A percentile compares a stretch with the other conserved stretches of the same genome.
phyloP scores from a whole-genome alignment of 2,113 vertebrate species.

The Apus apus region DNA sequence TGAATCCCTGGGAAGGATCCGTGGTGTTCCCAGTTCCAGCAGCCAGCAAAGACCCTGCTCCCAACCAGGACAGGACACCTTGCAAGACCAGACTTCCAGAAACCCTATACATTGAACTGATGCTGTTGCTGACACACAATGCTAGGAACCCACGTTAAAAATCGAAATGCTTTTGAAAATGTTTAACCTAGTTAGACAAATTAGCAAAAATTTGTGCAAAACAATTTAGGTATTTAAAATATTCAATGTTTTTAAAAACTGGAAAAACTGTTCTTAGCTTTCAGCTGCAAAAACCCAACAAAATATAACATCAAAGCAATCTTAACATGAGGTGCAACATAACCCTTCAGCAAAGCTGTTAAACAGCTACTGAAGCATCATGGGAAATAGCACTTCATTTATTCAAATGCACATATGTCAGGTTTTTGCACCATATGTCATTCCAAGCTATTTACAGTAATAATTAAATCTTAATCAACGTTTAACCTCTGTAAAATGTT shows the following conservation, averaged over 20 bases:
- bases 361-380: constrained; percentile 87
- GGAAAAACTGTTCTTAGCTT: constrained; percentile 87
- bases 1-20: neutral
- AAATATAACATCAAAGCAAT: constrained; percentile 88
- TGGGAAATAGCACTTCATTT: constrained; percentile 91
- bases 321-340: constrained; percentile 88
- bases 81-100: neutral
- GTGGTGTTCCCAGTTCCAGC: rapidly evolving
- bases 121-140: constrained; percentile 77
- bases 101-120: neutral
- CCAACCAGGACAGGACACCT: neutral
- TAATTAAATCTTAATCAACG: constrained; percentile 99
- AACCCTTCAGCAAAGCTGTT: constrained; percentile 89
- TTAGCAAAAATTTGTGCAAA: constrained; percentile 88
- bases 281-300: constrained; percentile 89
- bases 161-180: constrained; percentile 81
- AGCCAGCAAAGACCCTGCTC: neutral
- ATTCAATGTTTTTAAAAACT: constrained; percentile 89
- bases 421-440: constrained; percentile 95
- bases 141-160: constrained; percentile 81
- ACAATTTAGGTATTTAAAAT: constrained; percentile 89
- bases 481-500: constrained; percentile 93
- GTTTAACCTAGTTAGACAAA: constrained; percentile 89
- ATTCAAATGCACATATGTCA: constrained; percentile 96
- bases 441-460: constrained; percentile 94